Evolutionary conservation across 2,888 invertebrate genomes (phyloP).

Genomic region (Sceliomorpha sp.): DNA sequence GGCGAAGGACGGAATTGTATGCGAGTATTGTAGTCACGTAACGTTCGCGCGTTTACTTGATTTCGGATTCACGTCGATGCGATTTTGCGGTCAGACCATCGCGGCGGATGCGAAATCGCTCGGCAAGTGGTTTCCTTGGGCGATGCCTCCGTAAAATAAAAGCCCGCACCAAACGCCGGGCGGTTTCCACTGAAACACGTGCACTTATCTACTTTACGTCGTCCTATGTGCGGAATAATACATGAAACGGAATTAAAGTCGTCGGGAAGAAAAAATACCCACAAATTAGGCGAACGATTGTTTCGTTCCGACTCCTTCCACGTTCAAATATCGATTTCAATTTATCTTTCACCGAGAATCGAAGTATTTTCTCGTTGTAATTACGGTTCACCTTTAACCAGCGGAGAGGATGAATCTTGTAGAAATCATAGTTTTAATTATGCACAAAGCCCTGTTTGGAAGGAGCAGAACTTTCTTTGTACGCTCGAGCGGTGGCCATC

Average conservation of each 20-base stretch:
- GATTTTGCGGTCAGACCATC: conserved; percentile 62
- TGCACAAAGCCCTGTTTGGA: too few species aligned
- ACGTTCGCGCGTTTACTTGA: conserved; percentile 65
- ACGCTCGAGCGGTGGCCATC: too few species aligned
- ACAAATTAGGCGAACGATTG: conserved; percentile 16
- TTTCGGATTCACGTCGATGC: conserved; percentile 71
- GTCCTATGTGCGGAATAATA: conserved; percentile 24
- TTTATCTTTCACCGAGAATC: too few species aligned
- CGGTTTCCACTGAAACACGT: conserved; percentile 25
- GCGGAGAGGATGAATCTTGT: too few species aligned
- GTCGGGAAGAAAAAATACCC: conserved; percentile 1
- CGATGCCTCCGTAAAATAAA: conserved; percentile 16
- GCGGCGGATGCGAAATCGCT: conserved; percentile 55
- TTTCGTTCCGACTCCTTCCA: conserved; percentile 20
- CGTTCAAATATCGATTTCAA: background rate
- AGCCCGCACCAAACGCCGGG: conserved; percentile 10
- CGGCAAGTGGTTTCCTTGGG: conserved; percentile 47
- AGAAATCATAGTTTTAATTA: too few species aligned
- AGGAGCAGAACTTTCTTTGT: too few species aligned
- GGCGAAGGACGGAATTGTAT: conserved; percentile 59
- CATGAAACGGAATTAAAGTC: conserved; percentile 28
- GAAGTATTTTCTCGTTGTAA: too few species aligned
- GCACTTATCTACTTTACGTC: conserved; percentile 17
- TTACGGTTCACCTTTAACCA: too few species aligned
- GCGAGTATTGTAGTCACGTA: conserved; percentile 73